These are phyloP conservation scores for Cataglyphis altisquamis DNA, from an alignment of 2,888 invertebrate species.

Conservation along the genomic window DNA sequence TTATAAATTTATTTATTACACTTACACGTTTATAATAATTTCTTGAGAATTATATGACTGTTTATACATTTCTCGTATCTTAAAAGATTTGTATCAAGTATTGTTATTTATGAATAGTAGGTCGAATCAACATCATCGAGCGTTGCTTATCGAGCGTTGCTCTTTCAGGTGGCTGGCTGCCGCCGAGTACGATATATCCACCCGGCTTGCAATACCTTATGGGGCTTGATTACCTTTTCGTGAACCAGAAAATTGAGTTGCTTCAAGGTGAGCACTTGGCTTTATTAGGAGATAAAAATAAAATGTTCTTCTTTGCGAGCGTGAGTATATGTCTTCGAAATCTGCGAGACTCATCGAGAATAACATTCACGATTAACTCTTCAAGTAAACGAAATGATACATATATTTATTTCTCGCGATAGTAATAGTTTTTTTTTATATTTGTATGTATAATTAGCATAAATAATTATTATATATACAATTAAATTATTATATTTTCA, in stretches of 20 bases:
- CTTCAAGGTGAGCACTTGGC: slow-evolving; percentile 88
- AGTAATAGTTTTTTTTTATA: background rate
- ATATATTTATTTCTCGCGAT: background rate
- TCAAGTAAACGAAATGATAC: background rate
- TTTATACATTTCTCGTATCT: background rate
- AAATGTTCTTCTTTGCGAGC: background rate
- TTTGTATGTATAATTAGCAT: background rate
- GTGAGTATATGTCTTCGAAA: slow-evolving; percentile 19
- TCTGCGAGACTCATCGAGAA: background rate
- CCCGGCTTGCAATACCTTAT: slow-evolving; percentile 96
- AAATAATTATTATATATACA: slow-evolving; percentile 5
- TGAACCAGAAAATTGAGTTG: slow-evolving; percentile 94
- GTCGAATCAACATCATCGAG: background rate
- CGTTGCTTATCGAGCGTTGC: background rate
- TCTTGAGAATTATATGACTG: background rate
- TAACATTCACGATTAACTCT: slow-evolving; percentile 2
- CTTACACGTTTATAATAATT: background rate
- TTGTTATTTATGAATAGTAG: background rate
- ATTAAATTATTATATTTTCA: background rate
- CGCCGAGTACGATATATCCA: slow-evolving; percentile 90
- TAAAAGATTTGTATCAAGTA: background rate
- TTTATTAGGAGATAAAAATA: slow-evolving; percentile 35
- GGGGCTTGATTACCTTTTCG: slow-evolving; percentile 93
- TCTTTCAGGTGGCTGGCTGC: slow-evolving; percentile 93
- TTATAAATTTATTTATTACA: background rate